Evolutionary conservation across 2,113 vertebrate species (phyloP), one percentile per base, ranked within the genome.

Genomic region (Thinocorus orbignyianus): DNA sequence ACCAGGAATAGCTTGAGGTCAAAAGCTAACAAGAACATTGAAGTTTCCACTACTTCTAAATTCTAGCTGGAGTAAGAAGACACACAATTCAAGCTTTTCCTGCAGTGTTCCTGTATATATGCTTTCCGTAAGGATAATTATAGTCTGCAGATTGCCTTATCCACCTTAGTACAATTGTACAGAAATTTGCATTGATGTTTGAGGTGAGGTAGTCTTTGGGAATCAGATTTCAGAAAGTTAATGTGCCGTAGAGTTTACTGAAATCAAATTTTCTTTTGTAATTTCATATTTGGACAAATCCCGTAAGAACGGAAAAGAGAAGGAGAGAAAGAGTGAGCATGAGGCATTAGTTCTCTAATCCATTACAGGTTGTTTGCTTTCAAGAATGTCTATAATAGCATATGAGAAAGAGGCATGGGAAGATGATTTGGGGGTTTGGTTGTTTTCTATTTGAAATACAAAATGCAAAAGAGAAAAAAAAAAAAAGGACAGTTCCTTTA

Each of bases 381-480:
- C 41, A 60, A 57, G 3, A 33, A 22, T 41, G 18, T 49, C 16
- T 77, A 4, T 48, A 54, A 30, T 5, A 79, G 3, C 3, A 24
- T 22, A 52, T 17, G 16, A 61, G 8, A 30, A 86, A 85, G 30
- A 60, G 7, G 6, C 48, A 81, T 24, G 3, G 33, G 18, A 71
- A 83, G 4, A n/a, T 25, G 6, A 69, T 17, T n/a, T 48, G 37
- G 42, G 1, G 0, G 13, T 69, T 54, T 48, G 4, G 1, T 25
- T 20, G 74, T 31, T 46, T 61, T 70, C 24, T 3, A 7, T 6
- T 58, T 78, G 55, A 91, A 65, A 11, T 3, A 57, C 6, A 51
- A 69, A 92, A 52, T 39, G 2, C 15, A 22, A 1, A 35, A 19
- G 6, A 30, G 7, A 23, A 8, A 52, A 52, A 16, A 48, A 8